phyloP scores from a whole-genome alignment of 2,113 vertebrate species.

The Picathartes gymnocephalus region DNA sequence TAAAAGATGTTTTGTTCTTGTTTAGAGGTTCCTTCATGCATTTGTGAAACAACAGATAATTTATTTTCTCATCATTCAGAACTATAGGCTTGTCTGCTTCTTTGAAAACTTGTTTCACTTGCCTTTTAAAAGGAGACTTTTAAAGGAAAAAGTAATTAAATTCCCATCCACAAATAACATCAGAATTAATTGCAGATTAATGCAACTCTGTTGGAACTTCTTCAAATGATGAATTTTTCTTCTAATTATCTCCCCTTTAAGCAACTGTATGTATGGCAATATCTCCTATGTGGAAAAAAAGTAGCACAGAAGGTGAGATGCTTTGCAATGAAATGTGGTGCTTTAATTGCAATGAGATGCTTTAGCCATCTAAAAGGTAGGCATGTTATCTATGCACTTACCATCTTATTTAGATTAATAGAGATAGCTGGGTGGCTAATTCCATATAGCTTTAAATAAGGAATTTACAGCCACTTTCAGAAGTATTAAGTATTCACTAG shows the following conservation, averaged over 20 bases:
- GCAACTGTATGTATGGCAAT: not conserved
- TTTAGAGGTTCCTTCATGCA: not conserved
- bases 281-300: not conserved
- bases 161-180: not conserved
- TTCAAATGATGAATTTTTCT: not conserved
- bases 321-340: not conserved
- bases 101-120: not conserved
- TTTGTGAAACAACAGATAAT: not conserved
- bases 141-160: not conserved
- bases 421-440: not conserved
- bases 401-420: not conserved
- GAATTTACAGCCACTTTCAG: not conserved
- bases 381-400: not conserved
- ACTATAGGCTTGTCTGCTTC: not conserved
- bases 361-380: not conserved
- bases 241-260: not conserved
- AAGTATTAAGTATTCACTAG: not conserved
- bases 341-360: not conserved
- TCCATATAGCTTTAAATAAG: not conserved
- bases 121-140: not conserved
- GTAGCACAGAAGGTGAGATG: not conserved
- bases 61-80: not conserved
- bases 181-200: not conserved
- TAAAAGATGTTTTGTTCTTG: conserved; percentile 32
- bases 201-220: not conserved